Evolutionary conservation across 2,113 vertebrate genomes (phyloP).

Genomic region (Hemiprocne comata): DNA sequence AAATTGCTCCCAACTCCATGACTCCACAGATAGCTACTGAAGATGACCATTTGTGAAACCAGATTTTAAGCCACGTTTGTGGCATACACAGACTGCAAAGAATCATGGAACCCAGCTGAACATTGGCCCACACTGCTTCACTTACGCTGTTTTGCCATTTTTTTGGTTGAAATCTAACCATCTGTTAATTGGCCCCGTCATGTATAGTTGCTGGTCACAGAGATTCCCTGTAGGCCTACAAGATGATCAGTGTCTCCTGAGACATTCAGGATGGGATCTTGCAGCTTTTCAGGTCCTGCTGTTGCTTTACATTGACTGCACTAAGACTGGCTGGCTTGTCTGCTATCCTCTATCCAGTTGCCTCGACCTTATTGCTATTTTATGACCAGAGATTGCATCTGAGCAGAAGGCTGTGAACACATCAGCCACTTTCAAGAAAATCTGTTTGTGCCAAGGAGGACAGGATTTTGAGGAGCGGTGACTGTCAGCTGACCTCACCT

Average conservation of each 20-base stretch:
- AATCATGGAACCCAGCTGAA: neutral
- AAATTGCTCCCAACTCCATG: neutral
- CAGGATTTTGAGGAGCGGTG: neutral
- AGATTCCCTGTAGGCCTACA: neutral
- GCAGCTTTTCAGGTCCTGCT: neutral
- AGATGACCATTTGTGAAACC: neutral
- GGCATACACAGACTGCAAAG: neutral
- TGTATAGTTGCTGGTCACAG: neutral
- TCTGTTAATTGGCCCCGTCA: neutral
- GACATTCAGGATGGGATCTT: neutral
- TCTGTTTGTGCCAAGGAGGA: neutral
- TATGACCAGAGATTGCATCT: neutral
- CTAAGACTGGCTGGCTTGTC: neutral
- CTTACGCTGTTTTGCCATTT: neutral
- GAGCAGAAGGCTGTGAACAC: neutral
- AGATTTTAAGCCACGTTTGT: neutral
- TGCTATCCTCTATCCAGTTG: neutral
- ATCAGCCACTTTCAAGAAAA: neutral
- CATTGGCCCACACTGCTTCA: neutral
- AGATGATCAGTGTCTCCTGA: neutral
- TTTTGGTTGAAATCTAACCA: neutral
- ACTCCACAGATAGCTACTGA: accelerated
- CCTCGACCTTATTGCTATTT: neutral
- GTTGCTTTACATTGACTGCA: neutral
- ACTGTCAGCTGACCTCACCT: neutral